A percentile compares a stretch with the other conserved stretches of the same genome.
Conservation (phyloP, 2,113 vertebrate genomes). For the Motacilla tschutschensis region DNA sequence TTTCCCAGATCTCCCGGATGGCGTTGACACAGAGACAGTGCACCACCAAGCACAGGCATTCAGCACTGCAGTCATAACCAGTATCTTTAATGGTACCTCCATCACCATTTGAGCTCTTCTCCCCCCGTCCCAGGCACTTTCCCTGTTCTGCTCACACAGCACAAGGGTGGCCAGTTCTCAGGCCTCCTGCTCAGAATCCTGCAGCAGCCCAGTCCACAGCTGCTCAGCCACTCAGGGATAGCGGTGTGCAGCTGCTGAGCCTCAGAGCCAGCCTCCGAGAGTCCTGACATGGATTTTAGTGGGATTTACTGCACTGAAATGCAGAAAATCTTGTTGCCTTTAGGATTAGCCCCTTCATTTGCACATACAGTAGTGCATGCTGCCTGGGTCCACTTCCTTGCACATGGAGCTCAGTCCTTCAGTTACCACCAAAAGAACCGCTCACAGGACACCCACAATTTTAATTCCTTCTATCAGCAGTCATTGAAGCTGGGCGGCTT, state of each 20-base stretch:
- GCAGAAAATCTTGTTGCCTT: conserved; percentile 42
- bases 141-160: neutral
- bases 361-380: neutral
- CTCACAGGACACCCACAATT: neutral
- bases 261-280: neutral
- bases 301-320: conserved; percentile 49
- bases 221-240: neutral
- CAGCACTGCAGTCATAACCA: neutral
- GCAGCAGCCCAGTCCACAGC: neutral
- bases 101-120: neutral
- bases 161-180: neutral
- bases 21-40: neutral
- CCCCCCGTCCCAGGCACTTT: neutral
- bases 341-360: conserved; percentile 33
- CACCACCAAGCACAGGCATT: neutral
- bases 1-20: neutral
- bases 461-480: neutral
- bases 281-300: conserved; percentile 14
- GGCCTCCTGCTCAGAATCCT: neutral
- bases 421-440: neutral
- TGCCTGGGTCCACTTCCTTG: neutral
- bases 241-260: neutral
- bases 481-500: neutral
- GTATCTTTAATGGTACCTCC: neutral
- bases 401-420: neutral